Percentiles rank a stretch among this genome's conserved stretches.
Evolutionary conservation across 2,113 vertebrate species (phyloP).

Genomic region (Podiceps cristatus): DNA sequence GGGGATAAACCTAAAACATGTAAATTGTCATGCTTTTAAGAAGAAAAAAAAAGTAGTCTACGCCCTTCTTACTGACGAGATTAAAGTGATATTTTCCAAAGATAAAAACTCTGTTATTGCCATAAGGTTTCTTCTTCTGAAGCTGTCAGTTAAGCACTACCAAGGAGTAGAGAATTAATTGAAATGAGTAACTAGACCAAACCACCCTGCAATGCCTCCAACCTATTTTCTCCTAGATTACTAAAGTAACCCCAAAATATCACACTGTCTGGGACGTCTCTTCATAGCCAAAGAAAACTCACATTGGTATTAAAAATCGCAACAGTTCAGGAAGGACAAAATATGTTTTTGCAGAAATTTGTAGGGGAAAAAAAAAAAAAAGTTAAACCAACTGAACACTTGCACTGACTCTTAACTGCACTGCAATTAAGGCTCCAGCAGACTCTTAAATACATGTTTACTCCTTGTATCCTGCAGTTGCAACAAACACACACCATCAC

Average conservation of each 20-base stretch:
- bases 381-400: background rate
- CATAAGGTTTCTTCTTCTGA: background rate
- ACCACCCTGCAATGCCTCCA: background rate
- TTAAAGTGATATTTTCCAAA: background rate
- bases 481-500: background rate
- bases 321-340: background rate
- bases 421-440: background rate
- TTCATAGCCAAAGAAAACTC: background rate
- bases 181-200: background rate
- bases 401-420: background rate
- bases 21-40: background rate
- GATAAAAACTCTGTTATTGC: background rate
- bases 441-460: background rate
- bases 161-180: background rate
- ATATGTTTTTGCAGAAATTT: background rate
- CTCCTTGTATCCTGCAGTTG: background rate
- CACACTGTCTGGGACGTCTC: background rate
- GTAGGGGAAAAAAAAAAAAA: background rate
- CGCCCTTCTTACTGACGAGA: background rate
- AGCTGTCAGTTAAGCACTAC: background rate
- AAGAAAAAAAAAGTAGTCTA: background rate
- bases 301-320: fast-evolving
- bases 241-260: background rate
- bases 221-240: background rate
- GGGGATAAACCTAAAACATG: background rate